These are phyloP conservation scores for Nemoura dubitans DNA, from an alignment of 2,888 invertebrate species.

Conservation along the genomic window DNA sequence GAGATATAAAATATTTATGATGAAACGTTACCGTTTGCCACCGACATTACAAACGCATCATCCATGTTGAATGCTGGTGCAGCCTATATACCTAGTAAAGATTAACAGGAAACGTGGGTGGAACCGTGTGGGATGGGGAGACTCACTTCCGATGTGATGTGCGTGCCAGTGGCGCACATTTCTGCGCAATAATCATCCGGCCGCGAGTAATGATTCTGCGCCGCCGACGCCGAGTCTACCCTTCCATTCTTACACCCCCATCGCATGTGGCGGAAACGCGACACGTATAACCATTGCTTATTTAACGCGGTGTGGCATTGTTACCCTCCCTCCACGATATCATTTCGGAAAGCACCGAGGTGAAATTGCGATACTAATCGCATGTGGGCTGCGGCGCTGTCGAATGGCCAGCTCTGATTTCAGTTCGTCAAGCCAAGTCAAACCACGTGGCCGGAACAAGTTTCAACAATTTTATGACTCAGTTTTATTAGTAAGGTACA, in stretches of 20 bases:
- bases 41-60: background rate
- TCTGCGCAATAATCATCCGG: background rate
- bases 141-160: conserved; percentile 23
- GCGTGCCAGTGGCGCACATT: conserved; percentile 5
- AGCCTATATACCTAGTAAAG: background rate
- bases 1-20: conserved; percentile 40
- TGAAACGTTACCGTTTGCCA: background rate
- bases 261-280: background rate
- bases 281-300: background rate
- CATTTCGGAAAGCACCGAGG: background rate
- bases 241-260: background rate
- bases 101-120: background rate
- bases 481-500: background rate
- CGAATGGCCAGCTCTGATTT: background rate
- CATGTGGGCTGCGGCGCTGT: background rate
- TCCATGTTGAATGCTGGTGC: background rate
- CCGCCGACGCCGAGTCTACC: background rate
- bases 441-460: background rate
- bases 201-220: background rate
- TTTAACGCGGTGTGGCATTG: background rate
- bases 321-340: background rate
- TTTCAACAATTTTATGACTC: background rate
- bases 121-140: background rate
- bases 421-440: background rate
- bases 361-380: conserved; percentile 12